These are phyloP conservation scores for Strongylocentrotus purpuratus DNA, from an alignment of 35 echinoderm and acorn worm genomes.

Conservation along the genomic window DNA sequence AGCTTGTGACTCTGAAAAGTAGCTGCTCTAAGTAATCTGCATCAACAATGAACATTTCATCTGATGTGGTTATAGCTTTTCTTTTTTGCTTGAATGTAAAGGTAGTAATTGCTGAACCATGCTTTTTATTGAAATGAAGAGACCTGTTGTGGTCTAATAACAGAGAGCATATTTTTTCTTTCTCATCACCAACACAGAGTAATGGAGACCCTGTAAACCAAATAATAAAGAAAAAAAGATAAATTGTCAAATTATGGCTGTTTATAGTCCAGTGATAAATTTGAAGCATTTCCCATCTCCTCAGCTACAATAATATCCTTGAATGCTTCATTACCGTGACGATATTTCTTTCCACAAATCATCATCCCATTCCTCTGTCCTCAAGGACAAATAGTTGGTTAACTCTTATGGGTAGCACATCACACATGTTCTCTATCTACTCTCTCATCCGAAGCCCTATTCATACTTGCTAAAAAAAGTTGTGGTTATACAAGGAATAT, in stretches of 20 bases:
- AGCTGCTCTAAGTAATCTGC: no score
- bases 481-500: neutral
- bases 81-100: no score
- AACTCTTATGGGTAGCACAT: neutral
- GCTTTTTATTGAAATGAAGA: no score
- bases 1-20: no score
- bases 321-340: neutral
- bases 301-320: neutral
- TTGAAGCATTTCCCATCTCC: neutral
- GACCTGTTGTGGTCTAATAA: no score
- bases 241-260: neutral
- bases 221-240: neutral
- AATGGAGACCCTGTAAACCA: neutral
- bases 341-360: constrained; percentile 12
- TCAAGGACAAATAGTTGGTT: constrained; percentile 12
- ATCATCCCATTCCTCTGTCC: neutral
- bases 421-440: constrained; percentile 8
- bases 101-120: no score
- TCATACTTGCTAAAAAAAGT: neutral
- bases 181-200: no score
- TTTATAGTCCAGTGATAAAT: neutral
- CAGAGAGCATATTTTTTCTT: no score
- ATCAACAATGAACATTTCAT: no score
- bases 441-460: neutral
- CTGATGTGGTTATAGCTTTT: no score